Percentiles rank a stretch among this genome's conserved stretches.
These are phyloP conservation scores for Phalloptychus januarius DNA, from an alignment of 2,797 vertebrate species.

Conservation along the genomic window DNA sequence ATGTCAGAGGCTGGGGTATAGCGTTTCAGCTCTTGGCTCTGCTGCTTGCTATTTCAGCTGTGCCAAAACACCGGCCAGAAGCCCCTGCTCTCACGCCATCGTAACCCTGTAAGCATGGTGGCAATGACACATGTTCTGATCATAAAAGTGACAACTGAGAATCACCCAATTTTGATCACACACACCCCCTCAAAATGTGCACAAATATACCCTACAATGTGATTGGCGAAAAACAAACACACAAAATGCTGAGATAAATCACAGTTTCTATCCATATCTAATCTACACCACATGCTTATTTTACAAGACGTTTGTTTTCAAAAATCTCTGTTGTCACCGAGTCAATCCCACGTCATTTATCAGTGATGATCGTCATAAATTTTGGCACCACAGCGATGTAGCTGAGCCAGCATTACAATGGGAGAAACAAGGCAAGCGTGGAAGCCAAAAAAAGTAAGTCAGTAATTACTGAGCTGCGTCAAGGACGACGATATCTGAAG, in stretches of 20 bases:
- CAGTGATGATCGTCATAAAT: constrained; percentile 17
- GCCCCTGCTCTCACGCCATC: constrained; percentile 77
- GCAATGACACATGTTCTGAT: constrained; percentile 30
- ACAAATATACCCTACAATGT: background rate
- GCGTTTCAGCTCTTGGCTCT: constrained; percentile 75
- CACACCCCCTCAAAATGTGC: constrained; percentile 10
- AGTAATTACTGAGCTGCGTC: constrained; percentile 27
- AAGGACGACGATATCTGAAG: constrained; percentile 29
- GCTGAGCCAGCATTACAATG: constrained; percentile 19
- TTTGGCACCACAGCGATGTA: constrained; percentile 2
- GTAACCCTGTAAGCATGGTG: constrained; percentile 68
- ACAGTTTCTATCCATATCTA: constrained; percentile 15
- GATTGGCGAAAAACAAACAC: background rate
- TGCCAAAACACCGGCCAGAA: constrained; percentile 71
- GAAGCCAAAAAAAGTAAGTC: constrained; percentile 18
- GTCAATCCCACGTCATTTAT: constrained; percentile 25
- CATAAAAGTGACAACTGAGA: constrained; percentile 35
- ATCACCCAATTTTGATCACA: background rate
- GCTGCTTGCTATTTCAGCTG: constrained; percentile 82
- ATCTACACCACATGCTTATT: constrained; percentile 9
- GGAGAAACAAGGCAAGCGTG: constrained; percentile 15
- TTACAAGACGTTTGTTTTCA: constrained; percentile 4
- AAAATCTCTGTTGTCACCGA: constrained; percentile 1
- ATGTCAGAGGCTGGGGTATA: constrained; percentile 63
- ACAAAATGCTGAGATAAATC: constrained; percentile 3